Conservation (phyloP, 2,888 invertebrate species). For the Microchrysa polita region DNA sequence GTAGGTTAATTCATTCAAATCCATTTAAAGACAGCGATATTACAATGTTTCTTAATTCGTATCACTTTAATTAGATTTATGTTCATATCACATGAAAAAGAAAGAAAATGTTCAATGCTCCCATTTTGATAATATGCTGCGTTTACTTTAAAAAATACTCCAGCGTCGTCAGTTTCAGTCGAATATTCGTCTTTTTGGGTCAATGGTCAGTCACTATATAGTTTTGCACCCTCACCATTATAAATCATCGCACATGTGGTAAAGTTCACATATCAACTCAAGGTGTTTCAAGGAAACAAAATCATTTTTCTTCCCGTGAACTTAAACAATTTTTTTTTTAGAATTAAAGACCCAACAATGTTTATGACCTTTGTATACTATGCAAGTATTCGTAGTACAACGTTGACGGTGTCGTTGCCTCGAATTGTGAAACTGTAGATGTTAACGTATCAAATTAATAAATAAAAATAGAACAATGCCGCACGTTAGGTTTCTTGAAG, state of each 20-base stretch:
- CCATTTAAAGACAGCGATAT: too few species aligned
- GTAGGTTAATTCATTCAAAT: too few species aligned
- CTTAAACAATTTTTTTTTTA: not conserved
- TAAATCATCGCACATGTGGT: not conserved
- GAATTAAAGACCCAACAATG: too few species aligned
- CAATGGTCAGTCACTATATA: too few species aligned
- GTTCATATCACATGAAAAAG: too few species aligned
- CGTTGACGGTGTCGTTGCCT: not conserved
- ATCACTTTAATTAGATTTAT: too few species aligned
- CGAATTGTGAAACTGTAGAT: not conserved
- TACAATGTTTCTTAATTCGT: too few species aligned
- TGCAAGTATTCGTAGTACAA: not conserved
- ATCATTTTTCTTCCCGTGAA: slow-evolving; percentile 4
- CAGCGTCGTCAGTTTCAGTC: too few species aligned
- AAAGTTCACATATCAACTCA: not conserved
- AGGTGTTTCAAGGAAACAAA: not conserved
- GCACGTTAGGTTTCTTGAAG: not conserved
- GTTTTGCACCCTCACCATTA: slow-evolving; percentile 24
- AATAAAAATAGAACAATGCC: not conserved
- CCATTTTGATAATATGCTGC: too few species aligned
- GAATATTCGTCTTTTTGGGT: slow-evolving; percentile 7
- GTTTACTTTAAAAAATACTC: too few species aligned
- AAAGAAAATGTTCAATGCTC: too few species aligned
- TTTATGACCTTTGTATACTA: too few species aligned
- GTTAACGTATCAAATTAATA: not conserved